A percentile compares a stretch with the other conserved stretches of the same genome.
These are phyloP conservation scores for Chrysochloris asiatica DNA, from an alignment of 2,113 vertebrate species.

Conservation along the genomic window DNA sequence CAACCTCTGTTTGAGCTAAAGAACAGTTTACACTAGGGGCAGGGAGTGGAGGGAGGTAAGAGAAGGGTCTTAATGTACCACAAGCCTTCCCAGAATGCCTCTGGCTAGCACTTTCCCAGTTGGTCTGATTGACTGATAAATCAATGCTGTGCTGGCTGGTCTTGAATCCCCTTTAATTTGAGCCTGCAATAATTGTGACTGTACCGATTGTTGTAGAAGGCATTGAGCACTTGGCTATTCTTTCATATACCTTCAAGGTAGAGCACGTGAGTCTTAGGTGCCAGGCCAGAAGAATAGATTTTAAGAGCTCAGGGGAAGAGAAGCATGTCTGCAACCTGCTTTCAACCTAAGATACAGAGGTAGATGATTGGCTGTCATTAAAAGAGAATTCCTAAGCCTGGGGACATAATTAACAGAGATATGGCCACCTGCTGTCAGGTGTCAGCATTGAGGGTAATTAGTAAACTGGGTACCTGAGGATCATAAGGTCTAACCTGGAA, in stretches of 20 bases:
- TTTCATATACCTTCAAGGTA: constrained; percentile 9
- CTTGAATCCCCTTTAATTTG: background rate
- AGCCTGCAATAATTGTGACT: background rate
- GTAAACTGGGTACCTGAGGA: constrained; percentile 70
- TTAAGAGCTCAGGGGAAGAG: constrained; percentile 63
- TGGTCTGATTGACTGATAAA: background rate
- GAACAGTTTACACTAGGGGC: background rate
- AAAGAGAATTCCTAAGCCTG: constrained; percentile 66
- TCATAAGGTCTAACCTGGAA: constrained; percentile 68
- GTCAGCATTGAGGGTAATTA: constrained; percentile 75
- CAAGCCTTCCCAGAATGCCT: background rate
- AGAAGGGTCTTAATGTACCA: background rate
- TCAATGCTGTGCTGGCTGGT: background rate
- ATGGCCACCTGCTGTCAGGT: constrained; percentile 77
- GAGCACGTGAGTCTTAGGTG: constrained; percentile 41
- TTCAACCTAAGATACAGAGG: constrained; percentile 65
- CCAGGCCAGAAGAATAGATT: constrained; percentile 53
- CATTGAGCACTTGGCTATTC: background rate
- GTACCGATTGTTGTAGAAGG: background rate
- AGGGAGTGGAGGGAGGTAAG: background rate
- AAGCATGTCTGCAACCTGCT: constrained; percentile 49
- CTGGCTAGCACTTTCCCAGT: background rate
- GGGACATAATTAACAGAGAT: constrained; percentile 81
- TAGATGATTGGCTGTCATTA: constrained; percentile 72
- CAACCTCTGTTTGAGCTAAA: background rate